phyloP scores from a whole-genome alignment of 2,113 vertebrate species.

The Scalopus aquaticus region DNA sequence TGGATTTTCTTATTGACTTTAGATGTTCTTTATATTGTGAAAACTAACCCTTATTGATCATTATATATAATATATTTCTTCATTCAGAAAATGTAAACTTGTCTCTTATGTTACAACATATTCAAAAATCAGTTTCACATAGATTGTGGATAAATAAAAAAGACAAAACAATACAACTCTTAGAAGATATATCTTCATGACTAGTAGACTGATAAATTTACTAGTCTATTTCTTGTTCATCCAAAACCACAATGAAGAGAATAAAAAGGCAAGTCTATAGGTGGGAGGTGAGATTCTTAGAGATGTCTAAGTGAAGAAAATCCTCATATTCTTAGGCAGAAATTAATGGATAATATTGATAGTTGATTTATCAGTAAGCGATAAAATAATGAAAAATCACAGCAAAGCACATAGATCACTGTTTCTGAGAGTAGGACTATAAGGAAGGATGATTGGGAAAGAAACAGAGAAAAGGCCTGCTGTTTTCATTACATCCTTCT shows the following conservation, averaged over 20 bases:
- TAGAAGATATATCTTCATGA: background rate
- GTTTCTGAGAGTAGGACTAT: background rate
- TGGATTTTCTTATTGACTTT: conserved; percentile 1
- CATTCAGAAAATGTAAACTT: conserved; percentile 27
- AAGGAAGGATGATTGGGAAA: background rate
- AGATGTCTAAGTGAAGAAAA: background rate
- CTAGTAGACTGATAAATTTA: background rate
- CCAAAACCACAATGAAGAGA: background rate
- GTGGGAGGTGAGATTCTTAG: background rate
- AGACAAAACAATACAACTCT: background rate
- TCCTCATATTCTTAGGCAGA: background rate
- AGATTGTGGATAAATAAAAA: background rate
- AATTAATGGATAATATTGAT: conserved; percentile 22
- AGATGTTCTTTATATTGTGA: background rate
- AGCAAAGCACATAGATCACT: background rate
- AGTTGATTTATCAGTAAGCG: background rate
- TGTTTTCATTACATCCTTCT: background rate
- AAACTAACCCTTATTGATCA: background rate
- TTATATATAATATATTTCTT: background rate
- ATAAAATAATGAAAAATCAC: background rate
- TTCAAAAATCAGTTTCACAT: background rate
- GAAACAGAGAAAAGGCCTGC: background rate
- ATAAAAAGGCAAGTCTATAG: background rate
- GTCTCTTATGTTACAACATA: background rate
- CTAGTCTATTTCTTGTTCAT: background rate